phyloP scores from a whole-genome alignment of 2,113 vertebrate species.

The Elanus axillaris region DNA sequence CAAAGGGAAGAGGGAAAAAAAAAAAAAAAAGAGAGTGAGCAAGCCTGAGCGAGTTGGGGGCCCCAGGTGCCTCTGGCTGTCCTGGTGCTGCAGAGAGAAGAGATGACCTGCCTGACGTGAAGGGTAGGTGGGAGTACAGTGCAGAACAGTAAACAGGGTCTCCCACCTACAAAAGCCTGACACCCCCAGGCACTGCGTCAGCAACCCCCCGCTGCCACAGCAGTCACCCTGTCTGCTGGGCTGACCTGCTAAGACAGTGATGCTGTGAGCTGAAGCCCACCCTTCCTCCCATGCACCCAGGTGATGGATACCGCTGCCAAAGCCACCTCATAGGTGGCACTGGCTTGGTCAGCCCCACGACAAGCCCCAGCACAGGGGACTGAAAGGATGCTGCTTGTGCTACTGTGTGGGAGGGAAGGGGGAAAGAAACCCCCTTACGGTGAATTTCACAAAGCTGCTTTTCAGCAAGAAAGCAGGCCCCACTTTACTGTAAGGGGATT shows the following conservation, averaged over 20 bases:
- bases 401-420: rapidly evolving
- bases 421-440: rapidly evolving
- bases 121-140: rapidly evolving
- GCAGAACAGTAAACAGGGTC: background rate
- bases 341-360: background rate
- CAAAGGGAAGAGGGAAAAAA: background rate
- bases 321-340: background rate
- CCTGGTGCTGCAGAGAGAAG: background rate
- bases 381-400: rapidly evolving
- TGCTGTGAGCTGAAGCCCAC: background rate
- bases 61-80: background rate
- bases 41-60: background rate
- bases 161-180: background rate
- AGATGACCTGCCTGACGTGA: rapidly evolving
- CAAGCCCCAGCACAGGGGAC: background rate
- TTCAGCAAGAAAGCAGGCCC: background rate
- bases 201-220: background rate
- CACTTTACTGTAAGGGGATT: background rate
- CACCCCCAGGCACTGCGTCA: background rate
- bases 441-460: background rate
- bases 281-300: background rate
- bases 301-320: rapidly evolving
- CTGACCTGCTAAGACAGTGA: background rate
- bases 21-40: too few species aligned
- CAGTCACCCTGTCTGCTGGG: background rate